These are phyloP conservation scores for Campoletis raptor DNA, from an alignment of 2,888 invertebrate species.

Conservation along the genomic window DNA sequence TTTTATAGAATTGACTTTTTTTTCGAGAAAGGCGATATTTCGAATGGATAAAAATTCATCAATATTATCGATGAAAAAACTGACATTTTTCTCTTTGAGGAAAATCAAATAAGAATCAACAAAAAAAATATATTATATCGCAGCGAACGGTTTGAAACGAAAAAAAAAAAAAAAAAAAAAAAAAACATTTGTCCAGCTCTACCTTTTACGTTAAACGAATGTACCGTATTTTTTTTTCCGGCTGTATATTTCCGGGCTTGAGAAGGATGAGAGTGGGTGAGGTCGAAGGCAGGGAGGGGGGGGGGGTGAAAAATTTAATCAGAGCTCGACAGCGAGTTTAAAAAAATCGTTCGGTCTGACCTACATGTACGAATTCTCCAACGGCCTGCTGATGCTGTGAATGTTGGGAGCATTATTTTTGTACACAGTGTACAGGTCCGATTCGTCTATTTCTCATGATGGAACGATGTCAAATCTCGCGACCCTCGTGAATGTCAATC, in stretches of 20 bases:
- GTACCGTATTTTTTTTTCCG: conserved; percentile 12
- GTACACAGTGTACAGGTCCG: conserved; percentile 1
- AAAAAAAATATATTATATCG: not conserved
- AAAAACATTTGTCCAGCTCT: not conserved
- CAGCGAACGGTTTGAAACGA: not conserved
- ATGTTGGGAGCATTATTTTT: conserved; percentile 20
- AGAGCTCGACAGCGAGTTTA: conserved; percentile 31
- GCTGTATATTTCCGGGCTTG: not conserved
- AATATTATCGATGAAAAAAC: not conserved
- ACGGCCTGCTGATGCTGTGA: conserved; percentile 14
- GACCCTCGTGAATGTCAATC: conserved; percentile 18
- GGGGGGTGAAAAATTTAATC: conserved; percentile 38
- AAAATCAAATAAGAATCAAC: not conserved
- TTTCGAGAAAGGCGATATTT: not conserved
- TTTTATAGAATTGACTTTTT: not conserved
- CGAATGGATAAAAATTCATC: not conserved
- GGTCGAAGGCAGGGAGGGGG: not conserved
- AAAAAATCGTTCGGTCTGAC: conserved; percentile 33
- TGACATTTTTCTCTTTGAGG: not conserved
- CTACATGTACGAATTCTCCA: conserved; percentile 6
- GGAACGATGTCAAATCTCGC: conserved; percentile 19
- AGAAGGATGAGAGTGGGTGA: not conserved
- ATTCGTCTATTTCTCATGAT: conserved; percentile 22
- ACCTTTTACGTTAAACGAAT: conserved; percentile 15
- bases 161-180: not conserved